Evolutionary conservation across 1,140 invertebrate genomes (phyloP), one percentile per base, ranked within the genome.

Genomic region (Diabrotica undecimpunctata): DNA sequence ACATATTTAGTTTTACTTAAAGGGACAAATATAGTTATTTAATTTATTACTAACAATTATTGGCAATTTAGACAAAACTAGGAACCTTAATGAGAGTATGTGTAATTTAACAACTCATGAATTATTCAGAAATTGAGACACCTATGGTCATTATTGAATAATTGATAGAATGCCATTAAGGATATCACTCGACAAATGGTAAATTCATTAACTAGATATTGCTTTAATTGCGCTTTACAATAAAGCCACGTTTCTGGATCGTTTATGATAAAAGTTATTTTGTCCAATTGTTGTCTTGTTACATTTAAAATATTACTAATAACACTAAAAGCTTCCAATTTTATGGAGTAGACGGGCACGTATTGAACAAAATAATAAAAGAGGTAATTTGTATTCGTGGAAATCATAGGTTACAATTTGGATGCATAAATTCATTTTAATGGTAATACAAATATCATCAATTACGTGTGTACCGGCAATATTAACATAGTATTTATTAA

Each of bases 241-340:
- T 46, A 46, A 46, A 46, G 41, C n/a, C 8, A 46, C 41, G n/a
- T 46, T 46, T n/a, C 8, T 46, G 41, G n/a, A 46, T 46, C 5
- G 41, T 46, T 46, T 46, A 46, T 46, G n/a, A 46, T 46, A n/a
- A 46, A 46, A 46, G 41, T 46, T 46, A 46, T 46, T 46, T 46
- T n/a, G 41, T 46, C 25, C 25, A 25, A 25, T 46, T 46, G n/a
- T 46, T 46, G 41, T 46, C 41, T 46, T 46, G 41, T 46, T 46
- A 46, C n/a, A n/a, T 10, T n/a, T 8, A 46, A 46, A 46, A 46
- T 46, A 46, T 46, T 46, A n/a, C 41, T 46, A 46, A 46, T 46
- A 46, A 46, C 41, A 10, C 41, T 46, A 46, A 46, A 46, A 46
- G 41, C 41, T 10, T 46, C n/a, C 41, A 46, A 46, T 46, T 46